Base-by-base conservation (phyloP, 2,888 invertebrate species). In the Zhuqinia jingwanae region DNA sequence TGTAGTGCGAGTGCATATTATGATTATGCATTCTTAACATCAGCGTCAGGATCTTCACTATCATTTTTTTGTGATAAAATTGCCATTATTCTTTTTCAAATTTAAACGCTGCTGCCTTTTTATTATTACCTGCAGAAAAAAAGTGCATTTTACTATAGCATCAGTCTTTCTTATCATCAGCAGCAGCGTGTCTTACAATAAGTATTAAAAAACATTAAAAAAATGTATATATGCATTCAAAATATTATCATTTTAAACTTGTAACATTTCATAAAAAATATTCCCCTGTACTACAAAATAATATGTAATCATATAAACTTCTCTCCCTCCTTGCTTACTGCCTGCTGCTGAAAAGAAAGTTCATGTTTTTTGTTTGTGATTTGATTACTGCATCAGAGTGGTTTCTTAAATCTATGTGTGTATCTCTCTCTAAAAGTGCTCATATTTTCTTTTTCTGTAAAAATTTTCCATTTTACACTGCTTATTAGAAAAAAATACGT, bases 331-430 rank as follows among this genome's bases (percentile, higher is more conserved):
- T 36, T 36, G 8, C 36, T 36, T 36, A 6, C 8, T 36, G 36
- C 36, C 53, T 17, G 15, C 53, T 17, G 15, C 50, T 73, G 22
- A 73, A 50, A 73, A 73, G 73, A 73, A 73, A 73, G 73, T 73
- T 73, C 50, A n/a, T 73, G 25, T 73, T 47, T 30, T 47, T 42
- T 68, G 45, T 50, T 50, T 73, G 73, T 22, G 25, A 60, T 60
- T 20, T 25, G 60, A 50, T 50, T 56, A 20, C 20, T n/a, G n/a
- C n/a, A n/a, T n/a, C n/a, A 17, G 13, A 20, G 56, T 56, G 8
- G 22, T 20, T 20, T 6, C 3, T 20, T 13, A 3, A 20, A n/a
- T 36, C 17, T 8, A 36, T 42, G n/a, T n/a, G n/a, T 17, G 17
- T 10, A 42, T 65, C 36, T 42, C 17, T 36, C 36, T 36, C 2